Base-by-base conservation (phyloP, 2,888 invertebrate species). In the Heliothis peltigera region DNA sequence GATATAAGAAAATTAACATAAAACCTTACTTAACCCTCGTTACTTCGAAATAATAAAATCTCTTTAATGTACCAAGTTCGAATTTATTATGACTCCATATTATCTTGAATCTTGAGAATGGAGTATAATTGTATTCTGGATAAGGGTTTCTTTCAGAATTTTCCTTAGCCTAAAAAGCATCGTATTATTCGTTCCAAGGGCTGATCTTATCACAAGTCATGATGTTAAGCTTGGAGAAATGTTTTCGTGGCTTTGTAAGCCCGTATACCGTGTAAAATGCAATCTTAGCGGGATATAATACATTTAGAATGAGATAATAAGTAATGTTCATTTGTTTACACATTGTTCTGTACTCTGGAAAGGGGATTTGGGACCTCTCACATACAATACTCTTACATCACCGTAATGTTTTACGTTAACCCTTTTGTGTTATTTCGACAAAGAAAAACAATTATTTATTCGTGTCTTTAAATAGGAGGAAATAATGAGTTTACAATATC, bases 181-280 rank as follows among this genome's bases (percentile, higher is more conserved):
- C 12, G 22, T 60, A 53, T 61, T 62, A 63, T 64, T 61, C 35
- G 59, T 49, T 64, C 46, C 72, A 52, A 67, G 55, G 39, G 61
- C 21, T 47, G 44, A 57, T 47, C 64, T 79, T 80, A 81, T 75
- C 70, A 78, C 47, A 64, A 78, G 65, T 78, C 70, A 75, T 69
- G 68, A 55, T 81, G 58, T 65, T 71, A 56, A 69, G 44, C 56
- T 52, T 43, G 35, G 42, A 21, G 18, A 75, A 76, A 70, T 61
- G 52, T 55, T 75, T 73, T 53, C 46, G 62, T 18, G 48, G 63
- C 53, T 70, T 54, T 44, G 47, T 5, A 44, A 25, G 44, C 65
- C 62, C 70, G 47, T 60, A 60, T 69, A n/a, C n/a, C 39, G n/a
- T 39, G 39, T 39, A 62, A 70, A n/a, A 64, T 62, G 64, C 60